Percentiles rank a stretch among this genome's conserved stretches.
phyloP scores from a whole-genome alignment of 2,888 invertebrate species.

The Neoscelio sp. region DNA sequence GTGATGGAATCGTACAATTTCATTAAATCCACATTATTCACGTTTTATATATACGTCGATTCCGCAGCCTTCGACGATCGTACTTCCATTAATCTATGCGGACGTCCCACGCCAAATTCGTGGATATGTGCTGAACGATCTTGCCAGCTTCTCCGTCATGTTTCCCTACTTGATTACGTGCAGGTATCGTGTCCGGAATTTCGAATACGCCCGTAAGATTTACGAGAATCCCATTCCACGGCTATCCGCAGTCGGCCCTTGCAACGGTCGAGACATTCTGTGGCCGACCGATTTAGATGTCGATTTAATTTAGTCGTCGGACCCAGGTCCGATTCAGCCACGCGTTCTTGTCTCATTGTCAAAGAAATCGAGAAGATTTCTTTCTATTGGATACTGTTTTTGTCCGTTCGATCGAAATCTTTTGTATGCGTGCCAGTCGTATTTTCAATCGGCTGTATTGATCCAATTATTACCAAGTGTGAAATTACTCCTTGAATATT shows the following conservation, averaged over 20 bases:
- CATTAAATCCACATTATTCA: conserved; percentile 60
- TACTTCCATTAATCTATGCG: conserved; percentile 58
- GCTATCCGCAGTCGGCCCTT: conserved; percentile 35
- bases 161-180: conserved; percentile 72
- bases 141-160: conserved; percentile 69
- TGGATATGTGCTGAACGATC: conserved; percentile 52
- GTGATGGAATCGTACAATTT: conserved; percentile 32
- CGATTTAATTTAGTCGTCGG: conserved; percentile 78
- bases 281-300: conserved; percentile 77
- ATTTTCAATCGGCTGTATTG: conserved; percentile 41
- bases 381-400: conserved; percentile 32
- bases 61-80: conserved; percentile 19
- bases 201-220: conserved; percentile 73
- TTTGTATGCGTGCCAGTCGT: conserved; percentile 40
- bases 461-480: conserved; percentile 41
- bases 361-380: conserved; percentile 27
- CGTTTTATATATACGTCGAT: conserved; percentile 39
- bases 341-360: conserved; percentile 63
- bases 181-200: conserved; percentile 71
- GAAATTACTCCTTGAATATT: conserved; percentile 50
- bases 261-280: conserved; percentile 34
- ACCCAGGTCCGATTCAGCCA: conserved; percentile 51
- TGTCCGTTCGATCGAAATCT: conserved; percentile 44
- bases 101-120: conserved; percentile 59
- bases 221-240: conserved; percentile 65